Percentiles rank a stretch among this genome's conserved stretches.
Conservation (phyloP, 2,888 invertebrate species). For the Pandemis corylana region DNA sequence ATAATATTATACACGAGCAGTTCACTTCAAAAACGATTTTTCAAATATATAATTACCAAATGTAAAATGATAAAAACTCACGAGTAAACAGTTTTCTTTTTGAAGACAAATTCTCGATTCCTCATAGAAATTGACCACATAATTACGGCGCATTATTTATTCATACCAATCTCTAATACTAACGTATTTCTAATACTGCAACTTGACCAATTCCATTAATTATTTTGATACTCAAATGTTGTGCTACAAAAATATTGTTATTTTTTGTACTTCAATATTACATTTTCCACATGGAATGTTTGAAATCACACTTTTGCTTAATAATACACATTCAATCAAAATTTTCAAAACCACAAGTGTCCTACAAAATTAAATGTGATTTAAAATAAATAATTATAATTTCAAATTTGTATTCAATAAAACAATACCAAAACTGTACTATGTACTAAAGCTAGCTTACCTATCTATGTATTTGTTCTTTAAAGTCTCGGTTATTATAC, state of each 20-base stretch:
- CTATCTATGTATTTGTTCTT: constrained; percentile 69
- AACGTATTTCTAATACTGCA: constrained; percentile 77
- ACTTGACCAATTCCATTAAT: constrained; percentile 73
- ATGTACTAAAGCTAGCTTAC: constrained; percentile 65
- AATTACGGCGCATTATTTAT: constrained; percentile 52
- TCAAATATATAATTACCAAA: constrained; percentile 71
- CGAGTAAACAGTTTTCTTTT: constrained; percentile 58
- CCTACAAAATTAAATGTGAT: constrained; percentile 62
- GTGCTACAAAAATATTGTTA: constrained; percentile 81
- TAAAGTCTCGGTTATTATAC: constrained; percentile 69
- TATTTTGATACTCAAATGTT: constrained; percentile 64
- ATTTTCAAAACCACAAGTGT: constrained; percentile 58
- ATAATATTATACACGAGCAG: constrained; percentile 54
- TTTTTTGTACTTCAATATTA: constrained; percentile 82
- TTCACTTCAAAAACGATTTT: constrained; percentile 62
- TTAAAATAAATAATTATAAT: constrained; percentile 71
- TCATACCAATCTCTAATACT: constrained; percentile 62
- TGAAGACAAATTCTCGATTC: constrained; percentile 57
- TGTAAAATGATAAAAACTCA: constrained; percentile 74
- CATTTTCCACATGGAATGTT: constrained; percentile 82
- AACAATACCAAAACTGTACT: constrained; percentile 61
- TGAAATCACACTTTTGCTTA: constrained; percentile 75
- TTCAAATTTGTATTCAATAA: constrained; percentile 62
- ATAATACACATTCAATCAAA: constrained; percentile 67
- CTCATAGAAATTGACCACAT: constrained; percentile 66